These are phyloP conservation scores for Melanaphis sacchari DNA, from an alignment of 1,140 invertebrate genomes.

Conservation along the genomic window DNA sequence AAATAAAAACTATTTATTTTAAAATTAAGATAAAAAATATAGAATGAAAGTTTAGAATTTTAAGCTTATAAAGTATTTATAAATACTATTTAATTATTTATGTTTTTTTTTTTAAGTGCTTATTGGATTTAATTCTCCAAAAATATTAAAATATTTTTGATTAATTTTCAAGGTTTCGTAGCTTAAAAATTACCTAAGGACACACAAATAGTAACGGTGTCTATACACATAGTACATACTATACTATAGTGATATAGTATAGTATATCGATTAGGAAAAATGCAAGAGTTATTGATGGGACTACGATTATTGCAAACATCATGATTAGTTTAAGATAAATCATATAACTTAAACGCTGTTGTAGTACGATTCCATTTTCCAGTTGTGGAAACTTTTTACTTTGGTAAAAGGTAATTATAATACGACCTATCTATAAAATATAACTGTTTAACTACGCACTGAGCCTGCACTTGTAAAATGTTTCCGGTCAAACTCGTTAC, in stretches of 20 bases:
- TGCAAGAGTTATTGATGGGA: background rate
- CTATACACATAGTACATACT: background rate
- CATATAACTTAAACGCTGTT: background rate
- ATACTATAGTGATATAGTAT: background rate
- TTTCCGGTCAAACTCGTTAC: constrained; percentile 1
- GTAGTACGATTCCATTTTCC: background rate
- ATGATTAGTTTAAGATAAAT: background rate
- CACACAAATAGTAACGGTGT: background rate
- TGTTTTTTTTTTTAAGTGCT: background rate
- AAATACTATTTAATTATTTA: background rate
- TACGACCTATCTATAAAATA: background rate
- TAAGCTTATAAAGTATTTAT: background rate
- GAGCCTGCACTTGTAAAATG: background rate
- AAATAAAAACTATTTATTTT: background rate
- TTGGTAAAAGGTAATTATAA: background rate
- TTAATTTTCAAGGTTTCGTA: background rate
- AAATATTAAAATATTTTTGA: background rate
- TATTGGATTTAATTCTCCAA: background rate
- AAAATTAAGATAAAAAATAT: background rate
- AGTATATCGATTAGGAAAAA: background rate
- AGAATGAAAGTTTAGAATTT: background rate
- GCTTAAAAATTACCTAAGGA: background rate
- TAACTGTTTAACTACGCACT: background rate
- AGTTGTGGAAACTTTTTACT: background rate
- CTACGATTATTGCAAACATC: background rate